Evolutionary conservation across 2,888 invertebrate species (phyloP), one percentile per base, ranked within the genome.

Genomic region (Papilio elwesi): DNA sequence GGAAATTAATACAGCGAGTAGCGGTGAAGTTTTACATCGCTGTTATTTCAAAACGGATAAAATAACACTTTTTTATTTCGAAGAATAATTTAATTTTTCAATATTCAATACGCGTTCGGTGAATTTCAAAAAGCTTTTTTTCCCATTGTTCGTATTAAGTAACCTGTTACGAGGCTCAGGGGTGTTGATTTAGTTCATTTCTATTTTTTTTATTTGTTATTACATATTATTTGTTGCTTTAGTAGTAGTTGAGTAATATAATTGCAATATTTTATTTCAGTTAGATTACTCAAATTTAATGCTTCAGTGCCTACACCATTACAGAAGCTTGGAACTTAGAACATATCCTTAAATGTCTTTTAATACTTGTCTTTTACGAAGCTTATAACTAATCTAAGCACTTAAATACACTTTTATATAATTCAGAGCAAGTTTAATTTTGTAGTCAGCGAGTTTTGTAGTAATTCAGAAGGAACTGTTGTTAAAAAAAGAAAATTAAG

Each of bases 1-100:
- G 63, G 63, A 63, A 63, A 63, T 63, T 63, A 63, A 63, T 47
- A 16, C 63, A n/a, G 47, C 16, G 47, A 16, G 47, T 63, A n/a
- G 2, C 63, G 47, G 47, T 11, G 12, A 63, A 63, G 47, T 63
- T 63, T 63, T n/a, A 36, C 63, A 47, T 63, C 47, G 63, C 47
- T 63, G 47, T 63, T 63, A 48, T 63, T 63, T 47, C 47, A 10
- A 16, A 63, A 63, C 47, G 63, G 63, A 63, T 63, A 63, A 12
- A 63, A 63, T 63, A 63, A 63, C 47, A 63, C 43, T 47, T 63
- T 51, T 12, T 63, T 16, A 8, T 15, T 63, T 63, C 16, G 38
- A 47, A 16, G 63, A 63, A 16, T 63, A 16, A 47, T 63, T 11
- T 6, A 43, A 63, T 47, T 15, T 63, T n/a, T 59, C 38, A 3